Conservation (phyloP, 2,113 vertebrate genomes). For the Meleagris gallopavo region DNA sequence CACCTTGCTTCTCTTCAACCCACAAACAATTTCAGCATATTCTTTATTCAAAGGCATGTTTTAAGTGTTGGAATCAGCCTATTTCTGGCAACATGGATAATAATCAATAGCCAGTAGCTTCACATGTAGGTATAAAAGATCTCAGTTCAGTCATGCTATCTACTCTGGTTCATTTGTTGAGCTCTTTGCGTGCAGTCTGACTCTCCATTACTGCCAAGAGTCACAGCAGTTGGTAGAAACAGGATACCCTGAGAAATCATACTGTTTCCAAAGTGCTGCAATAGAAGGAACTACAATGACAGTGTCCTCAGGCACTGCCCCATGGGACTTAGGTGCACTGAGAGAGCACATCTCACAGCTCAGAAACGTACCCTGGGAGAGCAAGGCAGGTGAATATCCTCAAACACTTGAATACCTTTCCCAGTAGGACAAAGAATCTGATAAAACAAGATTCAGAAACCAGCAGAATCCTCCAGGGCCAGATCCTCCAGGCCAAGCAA, state of each 20-base stretch:
- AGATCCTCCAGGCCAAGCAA: not conserved
- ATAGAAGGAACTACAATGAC: not conserved
- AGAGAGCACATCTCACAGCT: not conserved
- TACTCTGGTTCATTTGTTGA: not conserved
- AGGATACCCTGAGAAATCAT: conserved; percentile 42
- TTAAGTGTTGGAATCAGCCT: not conserved
- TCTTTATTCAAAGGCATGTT: not conserved
- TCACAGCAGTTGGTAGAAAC: conserved; percentile 62
- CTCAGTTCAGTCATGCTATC: not conserved
- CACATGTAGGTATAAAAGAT: not conserved
- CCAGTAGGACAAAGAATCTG: not conserved
- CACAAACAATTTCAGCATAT: fast-evolving
- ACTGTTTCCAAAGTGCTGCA: not conserved
- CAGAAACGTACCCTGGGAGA: not conserved
- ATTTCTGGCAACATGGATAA: not conserved
- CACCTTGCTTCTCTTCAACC: not conserved
- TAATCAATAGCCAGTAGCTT: not conserved
- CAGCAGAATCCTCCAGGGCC: not conserved
- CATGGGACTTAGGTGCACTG: not conserved
- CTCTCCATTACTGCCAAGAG: not conserved
- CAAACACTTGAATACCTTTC: not conserved
- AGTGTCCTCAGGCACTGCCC: not conserved
- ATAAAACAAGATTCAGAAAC: not conserved
- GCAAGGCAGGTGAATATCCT: not conserved
- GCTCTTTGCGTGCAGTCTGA: not conserved